phyloP scores from a whole-genome alignment of 1,140 invertebrate genomes.

The Meloidogyne floridensis region DNA sequence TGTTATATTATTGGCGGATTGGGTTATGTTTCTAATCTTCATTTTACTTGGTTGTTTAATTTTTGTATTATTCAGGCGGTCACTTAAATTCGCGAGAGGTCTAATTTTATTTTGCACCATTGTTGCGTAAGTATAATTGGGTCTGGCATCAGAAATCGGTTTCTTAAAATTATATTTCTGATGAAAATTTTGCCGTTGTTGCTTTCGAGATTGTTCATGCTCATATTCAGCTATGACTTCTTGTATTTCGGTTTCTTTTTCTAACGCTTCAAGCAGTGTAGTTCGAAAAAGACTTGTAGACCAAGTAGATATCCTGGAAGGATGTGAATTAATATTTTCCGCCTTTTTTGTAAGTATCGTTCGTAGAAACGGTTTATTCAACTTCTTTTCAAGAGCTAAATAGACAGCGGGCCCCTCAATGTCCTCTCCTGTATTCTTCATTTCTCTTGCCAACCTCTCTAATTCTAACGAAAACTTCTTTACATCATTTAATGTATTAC shows the following conservation, averaged over 20 bases:
- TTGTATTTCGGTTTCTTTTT: constrained; percentile 2
- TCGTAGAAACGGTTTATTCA: not conserved
- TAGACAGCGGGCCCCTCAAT: constrained; percentile 14
- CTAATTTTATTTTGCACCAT: too few relatives aligned
- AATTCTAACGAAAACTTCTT: constrained; percentile 6
- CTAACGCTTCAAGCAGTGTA: not conserved
- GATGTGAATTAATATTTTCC: not conserved
- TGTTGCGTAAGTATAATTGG: too few relatives aligned
- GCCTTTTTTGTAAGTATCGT: constrained; percentile 12
- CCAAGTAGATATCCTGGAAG: not conserved
- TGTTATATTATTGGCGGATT: not conserved
- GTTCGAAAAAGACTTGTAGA: not conserved
- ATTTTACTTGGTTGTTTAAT: not conserved
- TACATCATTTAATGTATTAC: constrained; percentile 2
- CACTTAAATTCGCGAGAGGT: too few relatives aligned
- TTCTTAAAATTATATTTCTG: too few relatives aligned
- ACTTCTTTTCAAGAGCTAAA: constrained; percentile 5
- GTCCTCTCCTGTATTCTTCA: constrained; percentile 13
- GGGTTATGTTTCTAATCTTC: too few relatives aligned
- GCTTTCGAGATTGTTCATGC: not conserved
- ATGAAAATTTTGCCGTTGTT: too few relatives aligned
- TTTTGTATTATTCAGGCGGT: too few relatives aligned
- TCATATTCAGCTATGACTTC: constrained; percentile 16
- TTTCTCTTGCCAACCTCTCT: not conserved
- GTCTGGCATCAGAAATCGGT: too few relatives aligned